Base-by-base conservation (phyloP, 2,113 vertebrate genomes). In the Istiophorus platypterus region DNA sequence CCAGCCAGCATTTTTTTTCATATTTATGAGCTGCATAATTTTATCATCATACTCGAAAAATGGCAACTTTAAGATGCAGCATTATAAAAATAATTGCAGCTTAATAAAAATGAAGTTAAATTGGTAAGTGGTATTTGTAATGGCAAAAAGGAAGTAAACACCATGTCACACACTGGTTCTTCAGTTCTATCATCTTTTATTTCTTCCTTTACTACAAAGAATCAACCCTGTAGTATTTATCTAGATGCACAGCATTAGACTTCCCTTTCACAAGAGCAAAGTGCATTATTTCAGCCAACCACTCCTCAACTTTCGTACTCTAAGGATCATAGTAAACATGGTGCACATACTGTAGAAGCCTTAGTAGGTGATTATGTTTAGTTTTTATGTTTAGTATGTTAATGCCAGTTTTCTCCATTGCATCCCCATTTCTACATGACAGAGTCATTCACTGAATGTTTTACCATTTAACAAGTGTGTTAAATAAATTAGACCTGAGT, bases 171-270 rank as follows among this genome's bases (percentile, higher is more conserved):
- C 69, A 62, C 49, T 0, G 13, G 59, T 72, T 63, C 2, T 73
- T 68, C 8, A 74, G 61, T 71, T 67, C 18, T 20, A 78, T 49
- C 45, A n/a, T 57, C 59, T 80, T 89, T 89, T 90, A 81, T 86
- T 89, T 65, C 14, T 62, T 68, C 34, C 47, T 72, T 82, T 65
- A 81, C 76, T 67, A 84, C 76, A 90, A 76, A 87, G 66, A 88
- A 64, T 80, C 57, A 78, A 80, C 61, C 52, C 70, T 78, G 81
- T 75, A 84, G 62, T 61, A 62, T 10, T 76, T 12, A 65, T 88
- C 84, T 81, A 49, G 42, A 92, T 90, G 87, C 85, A 81, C 88
- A 90, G 87, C 88, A 88, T 88, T 78, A 84, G 88, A 89, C 82
- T 45, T 63, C 77, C 5, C 71, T 27, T 58, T 67, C 18, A 59